phyloP scores from a whole-genome alignment of 2,888 invertebrate species.

The Pseudococcus viburni region DNA sequence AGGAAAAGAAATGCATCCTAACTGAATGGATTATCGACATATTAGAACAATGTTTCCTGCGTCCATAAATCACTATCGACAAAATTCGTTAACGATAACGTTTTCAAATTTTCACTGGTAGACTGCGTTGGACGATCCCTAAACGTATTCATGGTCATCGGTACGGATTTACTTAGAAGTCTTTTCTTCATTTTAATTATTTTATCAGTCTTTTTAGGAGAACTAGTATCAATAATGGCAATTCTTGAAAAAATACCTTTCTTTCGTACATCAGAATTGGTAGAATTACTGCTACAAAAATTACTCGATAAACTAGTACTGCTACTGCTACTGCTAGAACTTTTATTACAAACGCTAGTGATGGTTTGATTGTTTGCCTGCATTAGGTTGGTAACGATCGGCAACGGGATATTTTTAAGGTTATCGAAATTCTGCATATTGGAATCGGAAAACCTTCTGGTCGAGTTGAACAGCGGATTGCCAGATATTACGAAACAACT shows the following conservation, averaged over 20 bases:
- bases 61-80: conserved; percentile 11
- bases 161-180: conserved; percentile 59
- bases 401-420: background rate
- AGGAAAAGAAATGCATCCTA: conserved; percentile 8
- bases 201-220: conserved; percentile 50
- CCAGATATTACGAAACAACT: conserved; percentile 16
- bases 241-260: conserved; percentile 60
- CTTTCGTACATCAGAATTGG: conserved; percentile 44
- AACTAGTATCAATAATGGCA: conserved; percentile 58
- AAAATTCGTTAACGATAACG: conserved; percentile 58
- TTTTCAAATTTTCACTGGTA: conserved; percentile 16
- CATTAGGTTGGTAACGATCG: conserved; percentile 58
- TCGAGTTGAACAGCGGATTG: background rate
- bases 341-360: conserved; percentile 55
- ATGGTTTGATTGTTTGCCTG: conserved; percentile 42
- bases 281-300: conserved; percentile 58
- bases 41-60: conserved; percentile 58
- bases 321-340: conserved; percentile 56
- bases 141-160: conserved; percentile 55
- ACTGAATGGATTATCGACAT: background rate
- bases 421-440: conserved; percentile 36
- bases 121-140: conserved; percentile 5
- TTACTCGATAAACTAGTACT: conserved; percentile 61
- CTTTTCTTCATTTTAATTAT: conserved; percentile 45
- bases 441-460: conserved; percentile 61